A percentile compares a stretch with the other conserved stretches of the same genome.
phyloP scores from a whole-genome alignment of 1,140 invertebrate genomes.

The Eriosoma lanigerum region DNA sequence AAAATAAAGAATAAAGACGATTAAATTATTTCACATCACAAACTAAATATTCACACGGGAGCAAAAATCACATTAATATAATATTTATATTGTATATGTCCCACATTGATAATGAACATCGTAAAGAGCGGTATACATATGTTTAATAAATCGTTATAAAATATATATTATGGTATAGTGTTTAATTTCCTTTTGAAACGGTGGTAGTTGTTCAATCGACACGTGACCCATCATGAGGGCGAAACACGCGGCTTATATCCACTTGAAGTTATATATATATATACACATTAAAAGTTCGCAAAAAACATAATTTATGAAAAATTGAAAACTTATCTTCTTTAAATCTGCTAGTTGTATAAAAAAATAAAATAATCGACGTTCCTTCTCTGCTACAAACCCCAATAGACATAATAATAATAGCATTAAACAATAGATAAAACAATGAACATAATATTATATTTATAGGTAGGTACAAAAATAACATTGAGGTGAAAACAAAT shows the following conservation, averaged over 20 bases:
- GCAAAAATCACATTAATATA: too few relatives aligned
- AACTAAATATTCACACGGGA: too few relatives aligned
- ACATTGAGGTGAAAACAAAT: too few relatives aligned
- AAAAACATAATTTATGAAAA: slow-evolving; percentile 19
- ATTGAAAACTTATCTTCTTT: slow-evolving; percentile 29
- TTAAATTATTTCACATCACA: too few relatives aligned
- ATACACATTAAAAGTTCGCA: background rate
- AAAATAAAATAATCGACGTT: background rate
- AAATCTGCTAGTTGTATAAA: slow-evolving; percentile 24
- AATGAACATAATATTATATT: background rate
- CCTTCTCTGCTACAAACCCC: background rate
- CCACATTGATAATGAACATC: too few relatives aligned
- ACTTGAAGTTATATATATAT: background rate
- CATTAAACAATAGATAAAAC: background rate
- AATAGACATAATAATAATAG: background rate
- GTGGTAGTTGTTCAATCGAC: slow-evolving; percentile 13
- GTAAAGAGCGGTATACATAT: too few relatives aligned
- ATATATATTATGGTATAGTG: background rate
- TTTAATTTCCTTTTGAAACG: slow-evolving; percentile 24
- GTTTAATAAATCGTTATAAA: too few relatives aligned
- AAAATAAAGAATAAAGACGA: too few relatives aligned
- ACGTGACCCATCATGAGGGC: slow-evolving; percentile 33
- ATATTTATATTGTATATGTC: too few relatives aligned
- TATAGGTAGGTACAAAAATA: background rate
- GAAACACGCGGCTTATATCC: background rate